A percentile compares a stretch with the other conserved stretches of the same genome.
Evolutionary conservation across 2,888 invertebrate genomes (phyloP).

Genomic region (Limnephilus lunatus): DNA sequence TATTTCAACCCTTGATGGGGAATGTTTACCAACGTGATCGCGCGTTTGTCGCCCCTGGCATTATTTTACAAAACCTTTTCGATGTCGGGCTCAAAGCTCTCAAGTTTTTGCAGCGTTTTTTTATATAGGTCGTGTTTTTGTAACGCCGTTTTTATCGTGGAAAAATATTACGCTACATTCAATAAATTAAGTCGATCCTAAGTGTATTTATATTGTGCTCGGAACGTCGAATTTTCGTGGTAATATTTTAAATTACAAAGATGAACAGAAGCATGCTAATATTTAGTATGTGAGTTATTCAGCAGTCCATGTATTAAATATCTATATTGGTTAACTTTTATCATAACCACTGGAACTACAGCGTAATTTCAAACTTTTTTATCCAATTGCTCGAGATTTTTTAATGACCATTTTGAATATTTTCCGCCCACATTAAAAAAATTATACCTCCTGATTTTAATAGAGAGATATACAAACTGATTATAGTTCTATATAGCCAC

Average conservation of each 20-base stretch:
- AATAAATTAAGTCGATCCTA: not conserved
- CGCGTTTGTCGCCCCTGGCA: not conserved
- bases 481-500: too few relatives aligned
- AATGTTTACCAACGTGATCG: constrained; percentile 15
- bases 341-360: too few relatives aligned
- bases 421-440: too few relatives aligned
- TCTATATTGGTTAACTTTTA: too few relatives aligned
- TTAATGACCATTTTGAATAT: too few relatives aligned
- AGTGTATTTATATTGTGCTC: not conserved
- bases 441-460: too few relatives aligned
- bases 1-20: not conserved
- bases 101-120: not conserved
- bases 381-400: too few relatives aligned
- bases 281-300: not conserved
- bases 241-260: not conserved
- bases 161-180: not conserved
- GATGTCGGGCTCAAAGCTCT: not conserved
- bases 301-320: too few relatives aligned
- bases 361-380: too few relatives aligned
- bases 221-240: not conserved
- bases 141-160: not conserved
- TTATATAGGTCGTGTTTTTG: not conserved
- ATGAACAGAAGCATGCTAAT: not conserved
- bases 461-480: too few relatives aligned
- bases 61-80: constrained; percentile 11